These are phyloP conservation scores for Anastrepha obliqua DNA, from an alignment of 1,140 invertebrate species.

Conservation along the genomic window DNA sequence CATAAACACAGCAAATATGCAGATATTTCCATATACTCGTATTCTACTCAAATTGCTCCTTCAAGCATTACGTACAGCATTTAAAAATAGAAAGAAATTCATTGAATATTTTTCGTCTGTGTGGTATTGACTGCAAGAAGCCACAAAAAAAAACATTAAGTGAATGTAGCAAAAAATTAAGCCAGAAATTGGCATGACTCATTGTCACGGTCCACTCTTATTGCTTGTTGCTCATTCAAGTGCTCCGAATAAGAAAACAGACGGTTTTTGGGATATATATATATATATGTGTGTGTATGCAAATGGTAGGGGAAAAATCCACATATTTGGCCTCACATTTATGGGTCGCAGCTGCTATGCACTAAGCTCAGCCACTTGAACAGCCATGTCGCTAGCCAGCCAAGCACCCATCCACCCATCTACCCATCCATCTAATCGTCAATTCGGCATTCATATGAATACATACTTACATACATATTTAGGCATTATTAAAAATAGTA, in stretches of 20 bases:
- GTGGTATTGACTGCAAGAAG: not conserved
- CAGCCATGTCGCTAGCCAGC: not conserved
- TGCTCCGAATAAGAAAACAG: not conserved
- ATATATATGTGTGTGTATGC: too few species aligned
- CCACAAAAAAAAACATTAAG: not conserved
- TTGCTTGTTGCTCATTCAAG: not conserved
- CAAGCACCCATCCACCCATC: constrained; percentile 11
- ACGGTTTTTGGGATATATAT: too few species aligned
- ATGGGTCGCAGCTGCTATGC: constrained; percentile 22
- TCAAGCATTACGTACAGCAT: not conserved
- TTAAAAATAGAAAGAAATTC: constrained; percentile 25
- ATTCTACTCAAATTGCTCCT: not conserved
- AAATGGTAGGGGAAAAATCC: not conserved
- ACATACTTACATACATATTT: too few species aligned
- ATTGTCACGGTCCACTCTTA: not conserved
- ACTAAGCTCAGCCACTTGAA: constrained; percentile 42
- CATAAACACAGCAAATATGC: too few species aligned
- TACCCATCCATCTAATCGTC: constrained; percentile 10
- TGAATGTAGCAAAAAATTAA: constrained; percentile 21
- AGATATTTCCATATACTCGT: not conserved
- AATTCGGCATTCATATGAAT: not conserved
- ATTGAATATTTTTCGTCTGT: constrained; percentile 1
- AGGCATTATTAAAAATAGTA: too few species aligned
- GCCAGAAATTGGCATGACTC: constrained; percentile 8
- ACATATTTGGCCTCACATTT: constrained; percentile 17